These are phyloP conservation scores for Gallinago jamesoni DNA, from an alignment of 2,113 vertebrate species.

Conservation along the genomic window DNA sequence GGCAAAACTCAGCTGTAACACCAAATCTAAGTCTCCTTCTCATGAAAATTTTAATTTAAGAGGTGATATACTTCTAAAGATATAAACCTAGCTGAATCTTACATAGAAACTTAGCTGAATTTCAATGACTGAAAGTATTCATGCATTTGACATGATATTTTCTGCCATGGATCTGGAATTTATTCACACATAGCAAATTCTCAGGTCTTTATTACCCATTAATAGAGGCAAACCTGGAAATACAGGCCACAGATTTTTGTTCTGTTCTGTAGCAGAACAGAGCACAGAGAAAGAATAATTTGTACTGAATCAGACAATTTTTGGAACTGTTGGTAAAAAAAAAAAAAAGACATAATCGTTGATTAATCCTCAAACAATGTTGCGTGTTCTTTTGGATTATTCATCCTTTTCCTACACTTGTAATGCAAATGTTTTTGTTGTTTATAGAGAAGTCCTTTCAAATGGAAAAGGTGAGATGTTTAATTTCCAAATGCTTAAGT, in stretches of 20 bases:
- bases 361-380: neutral
- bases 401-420: neutral
- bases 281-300: neutral
- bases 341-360: neutral
- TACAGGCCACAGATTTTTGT: neutral
- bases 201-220: neutral
- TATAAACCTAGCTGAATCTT: neutral
- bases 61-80: neutral
- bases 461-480: neutral
- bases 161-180: neutral
- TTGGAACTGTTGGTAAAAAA: neutral
- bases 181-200: neutral
- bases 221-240: neutral
- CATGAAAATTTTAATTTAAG: neutral
- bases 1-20: neutral
- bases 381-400: neutral
- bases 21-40: neutral
- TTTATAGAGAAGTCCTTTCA: neutral
- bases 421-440: neutral
- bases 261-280: neutral
- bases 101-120: neutral
- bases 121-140: neutral
- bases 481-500: neutral
- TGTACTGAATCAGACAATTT: neutral
- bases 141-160: neutral